These are phyloP conservation scores for Sorex araneus DNA, from an alignment of 2,113 vertebrate genomes.

Conservation along the genomic window DNA sequence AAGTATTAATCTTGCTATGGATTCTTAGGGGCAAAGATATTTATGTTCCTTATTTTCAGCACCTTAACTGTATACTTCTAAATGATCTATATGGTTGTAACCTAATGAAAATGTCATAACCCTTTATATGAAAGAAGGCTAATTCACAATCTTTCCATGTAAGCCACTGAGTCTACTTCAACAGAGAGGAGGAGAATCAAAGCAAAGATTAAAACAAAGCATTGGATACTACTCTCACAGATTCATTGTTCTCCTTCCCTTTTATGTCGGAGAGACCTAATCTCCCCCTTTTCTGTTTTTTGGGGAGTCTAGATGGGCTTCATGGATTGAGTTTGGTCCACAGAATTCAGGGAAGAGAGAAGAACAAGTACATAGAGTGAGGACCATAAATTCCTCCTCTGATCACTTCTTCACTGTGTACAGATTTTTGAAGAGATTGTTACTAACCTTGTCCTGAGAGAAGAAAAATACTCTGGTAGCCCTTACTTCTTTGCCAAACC, in stretches of 20 bases:
- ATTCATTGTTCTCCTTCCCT: background rate
- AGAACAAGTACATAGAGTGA: background rate
- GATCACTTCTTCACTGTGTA: background rate
- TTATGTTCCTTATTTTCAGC: background rate
- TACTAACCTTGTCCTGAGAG: background rate
- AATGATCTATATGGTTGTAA: background rate
- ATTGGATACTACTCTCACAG: background rate
- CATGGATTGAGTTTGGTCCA: background rate
- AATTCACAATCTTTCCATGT: background rate
- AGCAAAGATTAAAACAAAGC: background rate
- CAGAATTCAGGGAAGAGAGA: background rate
- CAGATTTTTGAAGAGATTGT: background rate
- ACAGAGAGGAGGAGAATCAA: background rate
- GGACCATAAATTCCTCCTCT: background rate
- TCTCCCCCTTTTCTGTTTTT: background rate
- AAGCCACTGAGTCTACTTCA: background rate
- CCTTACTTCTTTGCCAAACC: background rate
- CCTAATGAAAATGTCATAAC: background rate
- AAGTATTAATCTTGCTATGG: background rate
- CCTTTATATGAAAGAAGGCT: background rate
- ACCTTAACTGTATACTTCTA: background rate
- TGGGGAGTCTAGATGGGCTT: background rate
- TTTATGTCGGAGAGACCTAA: background rate
- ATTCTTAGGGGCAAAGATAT: background rate
- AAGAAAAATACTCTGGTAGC: background rate